These are phyloP conservation scores for Delia radicum DNA, from an alignment of 1,140 invertebrate species.

Conservation along the genomic window DNA sequence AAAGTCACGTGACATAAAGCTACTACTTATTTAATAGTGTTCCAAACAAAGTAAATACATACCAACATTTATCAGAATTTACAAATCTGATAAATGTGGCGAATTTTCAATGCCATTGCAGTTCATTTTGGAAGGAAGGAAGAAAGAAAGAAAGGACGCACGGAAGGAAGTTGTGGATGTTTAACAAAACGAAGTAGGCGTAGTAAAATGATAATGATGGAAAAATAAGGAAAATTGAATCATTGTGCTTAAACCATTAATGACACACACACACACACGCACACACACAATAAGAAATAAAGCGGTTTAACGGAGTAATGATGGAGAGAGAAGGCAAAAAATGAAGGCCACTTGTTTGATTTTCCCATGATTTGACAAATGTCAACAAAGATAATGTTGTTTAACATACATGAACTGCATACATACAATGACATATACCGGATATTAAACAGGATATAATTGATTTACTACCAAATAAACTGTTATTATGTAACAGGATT, in stretches of 20 bases:
- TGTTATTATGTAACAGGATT: not conserved
- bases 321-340: not conserved
- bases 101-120: constrained; percentile 2
- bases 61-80: not conserved
- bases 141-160: not conserved
- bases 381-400: not conserved
- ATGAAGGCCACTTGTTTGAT: constrained; percentile 8
- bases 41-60: not conserved
- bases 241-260: not conserved
- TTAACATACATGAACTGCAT: not conserved
- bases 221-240: not conserved
- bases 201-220: constrained; percentile 3
- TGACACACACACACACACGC: not conserved
- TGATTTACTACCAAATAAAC: not conserved
- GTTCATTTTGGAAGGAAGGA: not conserved
- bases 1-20: constrained; percentile 9
- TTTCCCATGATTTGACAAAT: constrained; percentile 1
- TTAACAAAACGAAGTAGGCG: constrained; percentile 10
- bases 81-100: constrained; percentile 17
- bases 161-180: not conserved
- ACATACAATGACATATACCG: not conserved
- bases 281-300: not conserved
- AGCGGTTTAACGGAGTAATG: constrained; percentile 1
- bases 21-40: not conserved
- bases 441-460: constrained; percentile 9